Evolutionary conservation across 2,113 vertebrate species (phyloP), one percentile per base, ranked within the genome.

Genomic region (Dicrurus megarhynchus): DNA sequence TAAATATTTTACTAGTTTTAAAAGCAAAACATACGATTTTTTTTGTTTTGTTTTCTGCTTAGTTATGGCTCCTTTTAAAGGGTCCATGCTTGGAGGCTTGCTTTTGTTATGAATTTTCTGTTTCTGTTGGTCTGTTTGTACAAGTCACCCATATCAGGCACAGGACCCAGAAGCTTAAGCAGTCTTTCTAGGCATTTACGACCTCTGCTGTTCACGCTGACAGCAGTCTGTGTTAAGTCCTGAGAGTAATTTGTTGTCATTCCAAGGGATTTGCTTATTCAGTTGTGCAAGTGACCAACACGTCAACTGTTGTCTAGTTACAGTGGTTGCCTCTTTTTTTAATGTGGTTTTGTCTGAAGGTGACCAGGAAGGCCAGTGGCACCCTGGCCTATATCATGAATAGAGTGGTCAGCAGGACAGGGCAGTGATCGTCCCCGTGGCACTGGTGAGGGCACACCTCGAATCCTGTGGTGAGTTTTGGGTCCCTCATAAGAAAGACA

Each of bases 361-460:
- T 90, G 20, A 4, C 24, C 16, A 46, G 30, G 37, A 46, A 20
- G 28, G 30, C 19, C 19, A 39, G 0, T n/a, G 46, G 13, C 53
- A 46, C 30, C 13, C 16, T 68, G 46, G 28, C 28, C 46, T 75
- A 11, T 67, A n/a, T 28, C 27, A 52, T 28, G 27, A 24, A 4
- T 8, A 17, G 23, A 10, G 28, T 46, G 28, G 12, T n/a, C 39
- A 60, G 52, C 19, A 39, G 53, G 39, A 74, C 60, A n/a, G 33
- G 44, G 23, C 10, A 20, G 46, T n/a, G 60, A 52, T 44, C 0
- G 1, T 39, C 4, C 24, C 10, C 16, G 7, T 2, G 5, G 16
- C 10, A 7, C 18, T 44, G 52, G 18, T 74, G 77, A 52, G 52
- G 44, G 6, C 23, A 44, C 39, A 12, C 28, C 37, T 60, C 3